Evolutionary conservation across 35 echinoderm and acorn worm species (phyloP).

Genomic region (Ophiothrix spiculata): DNA sequence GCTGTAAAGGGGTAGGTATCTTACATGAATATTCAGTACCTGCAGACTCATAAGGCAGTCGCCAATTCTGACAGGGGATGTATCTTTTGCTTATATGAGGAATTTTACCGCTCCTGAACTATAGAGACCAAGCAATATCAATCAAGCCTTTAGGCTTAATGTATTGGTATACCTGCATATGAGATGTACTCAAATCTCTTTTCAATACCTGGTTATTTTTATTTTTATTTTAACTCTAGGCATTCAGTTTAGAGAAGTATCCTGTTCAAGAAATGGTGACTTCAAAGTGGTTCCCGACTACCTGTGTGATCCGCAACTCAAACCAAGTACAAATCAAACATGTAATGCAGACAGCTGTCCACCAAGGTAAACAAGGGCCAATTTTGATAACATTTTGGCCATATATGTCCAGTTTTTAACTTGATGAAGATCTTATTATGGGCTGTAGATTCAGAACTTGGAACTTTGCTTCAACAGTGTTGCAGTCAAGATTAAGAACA

Average conservation of each 20-base stretch:
- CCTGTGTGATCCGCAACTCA: constrained; percentile 43
- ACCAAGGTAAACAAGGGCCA: constrained; percentile 62
- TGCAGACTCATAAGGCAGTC: constrained; percentile 14
- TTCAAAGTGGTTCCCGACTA: constrained; percentile 62
- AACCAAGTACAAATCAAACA: constrained; percentile 42
- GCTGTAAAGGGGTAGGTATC: no score
- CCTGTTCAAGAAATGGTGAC: constrained; percentile 51
- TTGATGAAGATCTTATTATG: no score
- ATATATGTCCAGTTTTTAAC: no score
- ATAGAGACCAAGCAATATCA: no score
- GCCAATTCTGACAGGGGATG: constrained; percentile 48
- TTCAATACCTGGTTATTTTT: not conserved
- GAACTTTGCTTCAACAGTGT: no score
- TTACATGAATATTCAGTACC: constrained; percentile 74
- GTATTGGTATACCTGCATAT: no score
- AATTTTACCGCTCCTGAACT: constrained; percentile 60
- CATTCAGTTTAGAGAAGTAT: constrained; percentile 47
- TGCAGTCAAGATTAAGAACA: no score
- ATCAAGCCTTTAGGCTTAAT: no score
- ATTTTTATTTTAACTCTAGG: constrained; percentile 32
- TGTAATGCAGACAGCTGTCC: constrained; percentile 73
- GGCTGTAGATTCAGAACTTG: no score
- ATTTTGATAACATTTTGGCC: no score
- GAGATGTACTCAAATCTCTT: no score
- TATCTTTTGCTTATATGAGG: constrained; percentile 46